Percentiles rank a stretch among this genome's conserved stretches.
phyloP scores from a whole-genome alignment of 2,797 vertebrate genomes.

The Platalea minor region DNA sequence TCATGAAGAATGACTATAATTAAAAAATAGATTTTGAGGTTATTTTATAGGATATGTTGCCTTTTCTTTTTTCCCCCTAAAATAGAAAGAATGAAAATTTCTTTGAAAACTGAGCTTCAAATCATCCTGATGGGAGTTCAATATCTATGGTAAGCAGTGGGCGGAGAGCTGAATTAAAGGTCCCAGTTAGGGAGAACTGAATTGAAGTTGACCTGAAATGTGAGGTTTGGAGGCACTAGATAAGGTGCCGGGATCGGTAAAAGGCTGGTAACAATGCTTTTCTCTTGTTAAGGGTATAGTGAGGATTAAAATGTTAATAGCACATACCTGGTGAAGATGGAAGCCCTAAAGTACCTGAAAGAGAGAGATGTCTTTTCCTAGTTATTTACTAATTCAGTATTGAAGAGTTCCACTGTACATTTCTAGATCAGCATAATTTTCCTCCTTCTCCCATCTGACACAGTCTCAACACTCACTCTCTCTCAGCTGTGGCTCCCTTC shows the following conservation, averaged over 20 bases:
- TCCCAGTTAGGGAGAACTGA: background rate
- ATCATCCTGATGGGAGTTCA: background rate
- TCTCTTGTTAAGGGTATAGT: background rate
- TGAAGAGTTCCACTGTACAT: slow-evolving; percentile 8
- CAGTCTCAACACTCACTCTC: slow-evolving; percentile 49
- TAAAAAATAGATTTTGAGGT: background rate
- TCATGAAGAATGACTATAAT: background rate
- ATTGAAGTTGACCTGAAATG: background rate
- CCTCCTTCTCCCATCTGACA: slow-evolving; percentile 63
- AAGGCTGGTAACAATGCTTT: background rate
- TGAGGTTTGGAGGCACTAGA: background rate
- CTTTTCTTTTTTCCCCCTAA: too few relatives aligned
- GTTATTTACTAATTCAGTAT: background rate
- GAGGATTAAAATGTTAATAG: background rate
- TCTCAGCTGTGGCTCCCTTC: slow-evolving; percentile 63
- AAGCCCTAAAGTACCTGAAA: background rate
- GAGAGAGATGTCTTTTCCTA: background rate
- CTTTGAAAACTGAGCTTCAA: background rate
- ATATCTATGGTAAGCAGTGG: background rate
- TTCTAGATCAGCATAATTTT: slow-evolving; percentile 60
- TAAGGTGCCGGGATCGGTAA: background rate
- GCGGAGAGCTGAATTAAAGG: background rate
- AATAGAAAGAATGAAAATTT: background rate
- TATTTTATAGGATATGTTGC: background rate
- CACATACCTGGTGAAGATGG: fast-evolving